Evolutionary conservation across 2,888 invertebrate species (phyloP).

Genomic region (Chrysomela aeneicollis): DNA sequence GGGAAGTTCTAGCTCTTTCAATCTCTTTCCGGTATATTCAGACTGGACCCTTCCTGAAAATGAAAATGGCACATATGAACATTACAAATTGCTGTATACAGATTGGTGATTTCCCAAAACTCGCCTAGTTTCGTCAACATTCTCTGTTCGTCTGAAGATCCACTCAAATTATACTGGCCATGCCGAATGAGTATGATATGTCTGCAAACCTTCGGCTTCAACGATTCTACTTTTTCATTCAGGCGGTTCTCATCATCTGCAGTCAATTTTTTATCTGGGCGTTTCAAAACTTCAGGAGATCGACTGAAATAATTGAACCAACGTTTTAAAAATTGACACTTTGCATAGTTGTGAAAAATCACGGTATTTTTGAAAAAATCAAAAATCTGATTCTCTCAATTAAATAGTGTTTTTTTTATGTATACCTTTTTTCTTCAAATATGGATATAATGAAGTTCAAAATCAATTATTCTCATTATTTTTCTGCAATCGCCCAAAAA

Average conservation of each 20-base stretch:
- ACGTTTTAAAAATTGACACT: neutral
- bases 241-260: constrained; percentile 72
- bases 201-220: constrained; percentile 71
- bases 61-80: too few species aligned
- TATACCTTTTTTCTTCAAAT: too few species aligned
- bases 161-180: constrained; percentile 89
- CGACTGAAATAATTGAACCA: constrained; percentile 64
- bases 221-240: constrained; percentile 72
- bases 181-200: constrained; percentile 92
- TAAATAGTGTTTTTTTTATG: too few species aligned
- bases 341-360: too few species aligned
- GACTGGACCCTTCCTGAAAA: constrained; percentile 84
- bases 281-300: constrained; percentile 75
- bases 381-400: too few species aligned
- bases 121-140: constrained; percentile 82
- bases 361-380: too few species aligned
- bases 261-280: constrained; percentile 64
- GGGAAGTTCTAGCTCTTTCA: constrained; percentile 79
- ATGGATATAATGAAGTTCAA: too few species aligned
- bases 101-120: neutral
- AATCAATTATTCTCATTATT: too few species aligned
- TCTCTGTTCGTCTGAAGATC: constrained; percentile 75
- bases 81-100: too few species aligned
- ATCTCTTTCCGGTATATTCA: constrained; percentile 80
- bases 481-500: too few species aligned